Conservation (phyloP, 2,113 vertebrate species). For the Asarcornis scutulata region DNA sequence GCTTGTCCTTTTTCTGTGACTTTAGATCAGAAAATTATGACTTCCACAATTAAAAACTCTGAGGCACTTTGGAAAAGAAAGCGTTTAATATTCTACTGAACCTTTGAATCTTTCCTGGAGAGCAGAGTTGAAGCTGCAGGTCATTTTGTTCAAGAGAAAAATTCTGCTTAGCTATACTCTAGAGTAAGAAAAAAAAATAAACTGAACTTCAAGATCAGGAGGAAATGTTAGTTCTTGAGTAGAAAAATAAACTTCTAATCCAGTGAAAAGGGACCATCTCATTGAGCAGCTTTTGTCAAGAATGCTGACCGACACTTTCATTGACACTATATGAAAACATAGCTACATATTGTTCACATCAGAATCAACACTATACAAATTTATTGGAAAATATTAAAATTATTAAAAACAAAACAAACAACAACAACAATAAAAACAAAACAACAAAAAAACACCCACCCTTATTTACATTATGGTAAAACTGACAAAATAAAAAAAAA, state of each 20-base stretch:
- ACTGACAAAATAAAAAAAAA: background rate
- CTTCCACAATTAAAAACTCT: slow-evolving; percentile 23
- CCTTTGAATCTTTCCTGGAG: background rate
- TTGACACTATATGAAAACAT: background rate
- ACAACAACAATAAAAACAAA: too few species aligned
- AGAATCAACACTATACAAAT: background rate
- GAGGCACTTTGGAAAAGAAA: slow-evolving; percentile 10
- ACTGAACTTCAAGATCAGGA: background rate
- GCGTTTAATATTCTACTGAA: background rate
- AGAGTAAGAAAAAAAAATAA: background rate
- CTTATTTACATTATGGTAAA: background rate
- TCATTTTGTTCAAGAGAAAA: background rate
- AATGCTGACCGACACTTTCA: background rate
- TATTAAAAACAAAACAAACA: background rate
- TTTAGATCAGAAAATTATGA: background rate
- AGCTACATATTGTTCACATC: background rate
- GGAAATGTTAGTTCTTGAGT: background rate
- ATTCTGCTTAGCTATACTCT: background rate
- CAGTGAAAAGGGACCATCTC: background rate
- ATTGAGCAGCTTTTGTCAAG: background rate
- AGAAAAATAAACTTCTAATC: background rate
- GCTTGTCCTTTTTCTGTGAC: background rate
- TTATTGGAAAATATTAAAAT: background rate
- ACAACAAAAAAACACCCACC: background rate
- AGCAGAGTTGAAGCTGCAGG: background rate